Evolutionary conservation across 2,113 vertebrate genomes (phyloP), one percentile per base, ranked within the genome.

Genomic region (Tenebrosternarchus preto): DNA sequence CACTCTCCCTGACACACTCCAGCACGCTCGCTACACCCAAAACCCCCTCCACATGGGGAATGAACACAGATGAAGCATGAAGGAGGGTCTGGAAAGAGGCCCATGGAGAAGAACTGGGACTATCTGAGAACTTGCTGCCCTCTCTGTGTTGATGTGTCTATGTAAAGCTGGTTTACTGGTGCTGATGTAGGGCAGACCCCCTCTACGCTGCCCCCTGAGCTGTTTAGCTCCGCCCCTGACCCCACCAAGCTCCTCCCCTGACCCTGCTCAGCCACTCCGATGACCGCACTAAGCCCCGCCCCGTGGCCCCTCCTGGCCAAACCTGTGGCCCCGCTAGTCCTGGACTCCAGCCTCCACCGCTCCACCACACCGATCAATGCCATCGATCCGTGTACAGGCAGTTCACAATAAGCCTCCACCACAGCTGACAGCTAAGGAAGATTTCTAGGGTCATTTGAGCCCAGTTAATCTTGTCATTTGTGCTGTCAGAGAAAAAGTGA

Each of bases 351-450:
- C 83, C 84, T 67, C 39, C 19, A 33, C 63, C 16, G 74, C 24
- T 43, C n/a, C 46, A 55, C 73, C 84, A 82, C 85, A 82, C 68
- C 63, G 71, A 90, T 93, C 89, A 86, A 90, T 90, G 84, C 64
- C 71, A 88, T 84, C 73, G 86, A 88, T 84, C 24, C 56, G 11
- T 80, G 80, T 83, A 86, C 84, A 87, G 86, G 86, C 82, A 78
- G 84, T 87, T 85, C 82, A 85, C 85, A 86, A 87, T 85, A 84
- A 84, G 78, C 78, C 77, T 66, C 75, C 61, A 36, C 81, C 84
- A 77, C 85, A 82, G 83, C 77, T 63, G 78, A 86, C 85, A 78
- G 88, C 87, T 82, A 17, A 67, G 74, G 33, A 83, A 56, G 73
- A 77, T 86, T 79, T 88, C 66, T 83, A 74, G 84, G 86, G 68